These are phyloP conservation scores for Lamprotornis superbus DNA, from an alignment of 2,113 vertebrate species.

Conservation along the genomic window DNA sequence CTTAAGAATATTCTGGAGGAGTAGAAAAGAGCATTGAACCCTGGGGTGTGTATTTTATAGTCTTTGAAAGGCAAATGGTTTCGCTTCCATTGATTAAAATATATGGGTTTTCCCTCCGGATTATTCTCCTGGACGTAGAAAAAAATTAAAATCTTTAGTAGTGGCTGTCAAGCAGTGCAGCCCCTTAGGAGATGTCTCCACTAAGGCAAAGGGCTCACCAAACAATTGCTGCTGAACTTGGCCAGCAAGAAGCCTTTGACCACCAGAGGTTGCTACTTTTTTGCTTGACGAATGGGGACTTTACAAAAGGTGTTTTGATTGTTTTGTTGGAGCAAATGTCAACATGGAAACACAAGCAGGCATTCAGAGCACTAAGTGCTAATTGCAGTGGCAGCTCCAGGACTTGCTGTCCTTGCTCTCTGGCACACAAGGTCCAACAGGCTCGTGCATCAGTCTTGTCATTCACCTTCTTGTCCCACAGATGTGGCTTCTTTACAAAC, in stretches of 20 bases:
- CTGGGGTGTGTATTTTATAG: slow-evolving; percentile 49
- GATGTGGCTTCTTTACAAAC: not conserved
- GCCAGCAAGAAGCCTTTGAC: slow-evolving; percentile 41
- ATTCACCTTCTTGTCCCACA: not conserved
- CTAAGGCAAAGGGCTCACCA: not conserved
- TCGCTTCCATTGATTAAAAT: slow-evolving; percentile 57
- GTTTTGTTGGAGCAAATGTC: slow-evolving; percentile 32
- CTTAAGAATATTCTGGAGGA: slow-evolving; percentile 53
- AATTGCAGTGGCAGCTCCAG: not conserved
- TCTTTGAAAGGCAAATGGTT: slow-evolving; percentile 55
- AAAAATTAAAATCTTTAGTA: not conserved
- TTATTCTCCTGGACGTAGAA: not conserved
- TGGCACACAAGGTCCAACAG: not conserved
- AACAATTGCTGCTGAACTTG: not conserved
- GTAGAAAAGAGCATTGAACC: slow-evolving; percentile 61
- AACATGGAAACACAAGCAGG: not conserved
- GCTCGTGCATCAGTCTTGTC: not conserved
- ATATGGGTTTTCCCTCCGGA: slow-evolving; percentile 49
- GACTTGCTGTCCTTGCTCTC: not conserved
- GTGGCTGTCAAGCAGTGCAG: not conserved
- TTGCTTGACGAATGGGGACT: not conserved
- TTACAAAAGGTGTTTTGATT: slow-evolving; percentile 18
- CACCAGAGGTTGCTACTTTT: slow-evolving; percentile 40
- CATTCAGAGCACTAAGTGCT: not conserved
- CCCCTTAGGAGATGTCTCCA: not conserved